A percentile compares a stretch with the other conserved stretches of the same genome.
These are phyloP conservation scores for Temnothorax nylanderi DNA, from an alignment of 1,140 invertebrate species.

Conservation along the genomic window DNA sequence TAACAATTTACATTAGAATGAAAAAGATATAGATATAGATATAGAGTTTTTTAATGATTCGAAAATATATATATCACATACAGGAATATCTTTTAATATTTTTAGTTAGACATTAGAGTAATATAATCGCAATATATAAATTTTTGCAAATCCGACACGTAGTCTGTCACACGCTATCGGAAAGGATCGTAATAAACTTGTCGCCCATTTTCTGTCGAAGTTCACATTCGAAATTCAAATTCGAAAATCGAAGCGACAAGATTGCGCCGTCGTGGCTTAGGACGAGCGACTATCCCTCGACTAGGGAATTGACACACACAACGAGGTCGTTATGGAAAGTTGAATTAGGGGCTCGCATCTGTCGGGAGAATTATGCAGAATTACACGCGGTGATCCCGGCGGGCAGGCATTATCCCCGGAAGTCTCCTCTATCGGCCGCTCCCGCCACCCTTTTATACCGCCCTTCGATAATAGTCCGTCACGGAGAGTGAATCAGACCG, in stretches of 20 bases:
- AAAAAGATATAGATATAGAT: not conserved
- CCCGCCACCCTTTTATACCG: not conserved
- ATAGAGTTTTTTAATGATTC: not conserved
- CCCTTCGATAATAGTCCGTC: slow-evolving; percentile 7
- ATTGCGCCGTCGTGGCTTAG: slow-evolving; percentile 15
- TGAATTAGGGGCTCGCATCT: slow-evolving; percentile 14
- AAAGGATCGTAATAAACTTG: not conserved
- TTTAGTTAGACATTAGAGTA: not conserved
- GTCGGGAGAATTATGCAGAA: slow-evolving; percentile 37
- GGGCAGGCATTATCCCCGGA: slow-evolving; percentile 1
- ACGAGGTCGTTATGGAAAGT: not conserved
- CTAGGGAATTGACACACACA: not conserved
- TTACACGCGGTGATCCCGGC: slow-evolving; percentile 24
- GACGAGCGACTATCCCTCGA: not conserved
- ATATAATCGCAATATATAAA: not conserved
- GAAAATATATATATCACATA: not conserved
- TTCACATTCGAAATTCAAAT: slow-evolving; percentile 22
- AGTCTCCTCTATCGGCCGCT: not conserved
- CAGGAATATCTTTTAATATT: not conserved
- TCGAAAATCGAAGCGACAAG: slow-evolving; percentile 10
- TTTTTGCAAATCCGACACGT: not conserved
- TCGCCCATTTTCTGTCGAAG: not conserved
- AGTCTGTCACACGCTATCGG: not conserved
- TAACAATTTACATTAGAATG: not conserved
- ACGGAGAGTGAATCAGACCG: not conserved